Evolutionary conservation across 64 coral and sea anemone species (phyloP).

Genomic region (Actinia equina): DNA sequence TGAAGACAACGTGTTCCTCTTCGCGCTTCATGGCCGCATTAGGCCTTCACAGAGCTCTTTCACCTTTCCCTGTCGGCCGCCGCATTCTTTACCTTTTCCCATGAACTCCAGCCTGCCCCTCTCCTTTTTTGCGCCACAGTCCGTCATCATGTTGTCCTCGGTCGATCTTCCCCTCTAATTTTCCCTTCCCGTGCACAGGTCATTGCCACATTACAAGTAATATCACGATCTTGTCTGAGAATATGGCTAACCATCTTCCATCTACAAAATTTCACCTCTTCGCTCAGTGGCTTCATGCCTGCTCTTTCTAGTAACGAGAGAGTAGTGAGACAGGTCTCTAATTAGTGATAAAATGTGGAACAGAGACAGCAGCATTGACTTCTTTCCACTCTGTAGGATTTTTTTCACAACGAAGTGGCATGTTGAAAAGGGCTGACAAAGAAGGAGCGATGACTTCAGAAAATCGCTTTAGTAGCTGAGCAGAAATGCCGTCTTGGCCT

Average conservation of each 20-base stretch:
- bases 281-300: neutral
- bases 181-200: constrained; percentile 5
- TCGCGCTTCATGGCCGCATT: no score
- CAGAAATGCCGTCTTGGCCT: no score
- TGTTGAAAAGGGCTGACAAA: no score
- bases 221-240: neutral
- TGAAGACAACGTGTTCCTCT: no score
- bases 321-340: neutral
- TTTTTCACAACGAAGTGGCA: no score
- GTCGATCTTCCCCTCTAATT: neutral
- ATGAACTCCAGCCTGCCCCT: neutral
- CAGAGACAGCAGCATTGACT: no score
- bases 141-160: neutral
- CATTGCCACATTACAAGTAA: neutral
- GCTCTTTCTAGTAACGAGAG: neutral
- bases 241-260: constrained; percentile 4
- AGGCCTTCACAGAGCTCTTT: neutral
- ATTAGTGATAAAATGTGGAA: no score
- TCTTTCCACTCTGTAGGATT: no score
- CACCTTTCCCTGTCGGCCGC: neutral
- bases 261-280: neutral
- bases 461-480: no score
- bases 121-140: neutral
- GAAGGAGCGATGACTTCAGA: no score
- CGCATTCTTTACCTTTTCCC: no score